These are phyloP conservation scores for Patagioenas fasciata DNA, from an alignment of 2,113 vertebrate species.

Conservation along the genomic window DNA sequence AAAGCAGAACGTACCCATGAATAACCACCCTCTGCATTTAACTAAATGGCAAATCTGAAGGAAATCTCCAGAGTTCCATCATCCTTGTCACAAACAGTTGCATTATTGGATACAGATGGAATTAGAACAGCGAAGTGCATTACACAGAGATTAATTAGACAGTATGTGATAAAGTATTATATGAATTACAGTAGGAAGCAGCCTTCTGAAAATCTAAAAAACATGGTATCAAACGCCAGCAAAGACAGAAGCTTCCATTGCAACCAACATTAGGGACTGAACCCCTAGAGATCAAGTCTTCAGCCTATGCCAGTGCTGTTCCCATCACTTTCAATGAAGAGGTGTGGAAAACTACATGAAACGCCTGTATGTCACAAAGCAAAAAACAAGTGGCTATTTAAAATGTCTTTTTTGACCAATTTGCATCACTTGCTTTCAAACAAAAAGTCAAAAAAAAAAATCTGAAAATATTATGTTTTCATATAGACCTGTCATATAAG, in stretches of 20 bases:
- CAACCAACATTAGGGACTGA: neutral
- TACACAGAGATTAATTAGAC: neutral
- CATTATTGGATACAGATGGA: neutral
- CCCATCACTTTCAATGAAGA: neutral
- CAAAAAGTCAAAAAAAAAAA: neutral
- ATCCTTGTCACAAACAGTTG: neutral
- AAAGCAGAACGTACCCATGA: neutral
- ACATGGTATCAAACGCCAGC: neutral
- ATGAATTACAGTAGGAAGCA: neutral
- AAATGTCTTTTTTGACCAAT: neutral
- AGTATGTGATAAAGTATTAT: neutral
- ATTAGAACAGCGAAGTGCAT: neutral
- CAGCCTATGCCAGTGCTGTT: neutral
- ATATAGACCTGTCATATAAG: neutral
- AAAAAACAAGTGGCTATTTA: neutral
- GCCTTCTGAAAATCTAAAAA: neutral
- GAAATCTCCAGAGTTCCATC: neutral
- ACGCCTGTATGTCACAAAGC: neutral
- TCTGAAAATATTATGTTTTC: neutral
- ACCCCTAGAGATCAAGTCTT: neutral
- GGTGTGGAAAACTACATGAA: fast-evolving
- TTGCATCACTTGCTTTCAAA: neutral
- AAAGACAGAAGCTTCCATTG: neutral
- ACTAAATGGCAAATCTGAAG: neutral
- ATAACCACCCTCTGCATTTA: neutral